These are phyloP conservation scores for Leptestheria dahalacensis DNA, from an alignment of 1,140 invertebrate species.

Conservation along the genomic window DNA sequence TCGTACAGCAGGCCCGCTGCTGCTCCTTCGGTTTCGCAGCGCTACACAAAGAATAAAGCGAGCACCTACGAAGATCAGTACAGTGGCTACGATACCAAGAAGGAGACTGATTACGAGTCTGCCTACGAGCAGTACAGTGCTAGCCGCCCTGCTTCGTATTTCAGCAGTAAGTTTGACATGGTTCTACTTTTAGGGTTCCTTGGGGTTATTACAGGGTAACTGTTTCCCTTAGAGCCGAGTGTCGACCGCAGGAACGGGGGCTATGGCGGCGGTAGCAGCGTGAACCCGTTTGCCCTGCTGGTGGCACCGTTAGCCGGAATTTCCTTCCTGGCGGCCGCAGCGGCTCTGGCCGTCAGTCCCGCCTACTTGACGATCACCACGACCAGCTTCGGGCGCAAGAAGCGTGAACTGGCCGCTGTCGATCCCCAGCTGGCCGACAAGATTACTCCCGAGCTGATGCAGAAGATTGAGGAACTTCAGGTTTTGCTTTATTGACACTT, in stretches of 20 bases:
- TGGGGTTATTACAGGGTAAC: too few relatives aligned
- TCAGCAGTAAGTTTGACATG: background rate
- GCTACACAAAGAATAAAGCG: background rate
- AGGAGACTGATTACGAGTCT: background rate
- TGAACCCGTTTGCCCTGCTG: constrained; percentile 13
- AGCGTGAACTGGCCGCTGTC: constrained; percentile 9
- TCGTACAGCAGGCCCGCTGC: background rate
- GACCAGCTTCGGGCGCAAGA: constrained; percentile 4
- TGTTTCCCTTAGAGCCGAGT: background rate
- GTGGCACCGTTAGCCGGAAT: constrained; percentile 18
- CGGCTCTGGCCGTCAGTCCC: constrained; percentile 17
- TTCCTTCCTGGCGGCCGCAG: constrained; percentile 16
- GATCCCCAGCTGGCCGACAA: constrained; percentile 9
- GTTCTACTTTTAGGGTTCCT: too few relatives aligned
- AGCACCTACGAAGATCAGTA: background rate
- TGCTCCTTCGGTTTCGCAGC: background rate
- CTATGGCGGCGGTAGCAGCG: background rate
- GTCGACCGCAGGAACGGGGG: background rate
- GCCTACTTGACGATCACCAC: constrained; percentile 15
- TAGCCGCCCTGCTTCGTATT: background rate
- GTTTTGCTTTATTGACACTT: background rate
- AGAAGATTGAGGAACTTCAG: constrained; percentile 17
- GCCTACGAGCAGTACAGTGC: background rate
- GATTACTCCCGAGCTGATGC: constrained; percentile 16
- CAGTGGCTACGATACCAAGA: background rate